Evolutionary conservation across 2,113 vertebrate genomes (phyloP).

Genomic region (Pelodiscus sinensis): DNA sequence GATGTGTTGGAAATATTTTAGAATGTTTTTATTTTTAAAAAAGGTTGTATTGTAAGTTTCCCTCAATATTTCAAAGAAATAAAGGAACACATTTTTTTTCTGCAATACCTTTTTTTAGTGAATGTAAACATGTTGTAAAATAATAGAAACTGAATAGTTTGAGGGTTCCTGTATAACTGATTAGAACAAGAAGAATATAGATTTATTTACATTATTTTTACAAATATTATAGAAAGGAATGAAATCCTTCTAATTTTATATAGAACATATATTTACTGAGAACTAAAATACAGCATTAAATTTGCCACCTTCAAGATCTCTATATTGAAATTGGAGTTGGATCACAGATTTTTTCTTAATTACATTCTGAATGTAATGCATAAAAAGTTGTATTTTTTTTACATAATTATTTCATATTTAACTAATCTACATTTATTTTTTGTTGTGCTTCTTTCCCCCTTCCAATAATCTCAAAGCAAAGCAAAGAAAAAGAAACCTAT

Average conservation of each 20-base stretch:
- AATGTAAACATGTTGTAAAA: accelerated
- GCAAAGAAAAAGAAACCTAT: too few species aligned
- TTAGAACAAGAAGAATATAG: background rate
- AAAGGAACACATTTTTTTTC: background rate
- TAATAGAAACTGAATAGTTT: accelerated
- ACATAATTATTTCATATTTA: background rate
- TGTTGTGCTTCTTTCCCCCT: background rate
- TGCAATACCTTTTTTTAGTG: background rate
- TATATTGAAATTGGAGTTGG: background rate
- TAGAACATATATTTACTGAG: background rate
- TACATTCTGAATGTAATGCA: background rate
- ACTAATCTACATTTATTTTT: background rate
- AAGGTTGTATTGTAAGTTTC: background rate
- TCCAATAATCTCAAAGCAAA: background rate
- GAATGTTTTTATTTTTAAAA: background rate
- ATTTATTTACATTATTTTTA: background rate
- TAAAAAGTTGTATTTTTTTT: accelerated
- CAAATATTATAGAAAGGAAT: background rate
- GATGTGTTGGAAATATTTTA: background rate
- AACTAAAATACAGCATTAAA: accelerated
- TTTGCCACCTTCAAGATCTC: background rate
- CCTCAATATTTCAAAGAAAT: background rate
- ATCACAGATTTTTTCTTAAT: background rate
- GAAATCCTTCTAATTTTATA: accelerated
- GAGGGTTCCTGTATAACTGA: background rate